Evolutionary conservation across 1,140 invertebrate genomes (phyloP).

Genomic region (Scylla paramamosain): DNA sequence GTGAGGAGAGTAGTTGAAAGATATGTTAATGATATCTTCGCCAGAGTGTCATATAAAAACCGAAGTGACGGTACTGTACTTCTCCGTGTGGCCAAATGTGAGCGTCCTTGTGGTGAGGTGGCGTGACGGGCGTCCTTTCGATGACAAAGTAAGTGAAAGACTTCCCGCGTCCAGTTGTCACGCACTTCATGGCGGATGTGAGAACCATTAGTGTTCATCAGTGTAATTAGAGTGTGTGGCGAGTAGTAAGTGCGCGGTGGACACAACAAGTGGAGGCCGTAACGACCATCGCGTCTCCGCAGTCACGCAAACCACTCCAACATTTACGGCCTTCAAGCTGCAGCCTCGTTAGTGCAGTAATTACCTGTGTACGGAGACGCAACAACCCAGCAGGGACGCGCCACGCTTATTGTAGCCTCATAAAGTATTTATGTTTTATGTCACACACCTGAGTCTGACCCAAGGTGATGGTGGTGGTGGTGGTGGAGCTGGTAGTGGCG

Average conservation of each 20-base stretch:
- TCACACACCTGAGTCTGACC: not conserved
- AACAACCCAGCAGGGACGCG: slow-evolving; percentile 26
- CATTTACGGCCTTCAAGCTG: slow-evolving; percentile 26
- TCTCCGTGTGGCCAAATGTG: no score
- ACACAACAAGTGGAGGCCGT: not conserved
- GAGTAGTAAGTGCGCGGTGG: not conserved
- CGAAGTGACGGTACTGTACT: no score
- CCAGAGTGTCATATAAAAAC: no score
- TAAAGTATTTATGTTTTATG: slow-evolving; percentile 35
- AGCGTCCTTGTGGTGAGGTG: no score
- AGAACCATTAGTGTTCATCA: not conserved
- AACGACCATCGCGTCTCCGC: not conserved
- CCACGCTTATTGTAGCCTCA: not conserved
- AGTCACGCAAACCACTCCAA: slow-evolving; percentile 25
- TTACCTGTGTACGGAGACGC: slow-evolving; percentile 36
- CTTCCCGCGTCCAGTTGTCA: not conserved
- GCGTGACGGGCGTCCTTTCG: no score
- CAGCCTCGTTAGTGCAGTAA: slow-evolving; percentile 59
- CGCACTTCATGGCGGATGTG: not conserved
- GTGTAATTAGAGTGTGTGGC: slow-evolving; percentile 6
- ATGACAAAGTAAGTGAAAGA: no score
- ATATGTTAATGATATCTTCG: no score
- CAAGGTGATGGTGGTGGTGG: not conserved
- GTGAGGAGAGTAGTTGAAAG: no score
- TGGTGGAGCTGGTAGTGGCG: not conserved